Evolutionary conservation across 2,113 vertebrate genomes (phyloP).

Genomic region (Colius striatus): DNA sequence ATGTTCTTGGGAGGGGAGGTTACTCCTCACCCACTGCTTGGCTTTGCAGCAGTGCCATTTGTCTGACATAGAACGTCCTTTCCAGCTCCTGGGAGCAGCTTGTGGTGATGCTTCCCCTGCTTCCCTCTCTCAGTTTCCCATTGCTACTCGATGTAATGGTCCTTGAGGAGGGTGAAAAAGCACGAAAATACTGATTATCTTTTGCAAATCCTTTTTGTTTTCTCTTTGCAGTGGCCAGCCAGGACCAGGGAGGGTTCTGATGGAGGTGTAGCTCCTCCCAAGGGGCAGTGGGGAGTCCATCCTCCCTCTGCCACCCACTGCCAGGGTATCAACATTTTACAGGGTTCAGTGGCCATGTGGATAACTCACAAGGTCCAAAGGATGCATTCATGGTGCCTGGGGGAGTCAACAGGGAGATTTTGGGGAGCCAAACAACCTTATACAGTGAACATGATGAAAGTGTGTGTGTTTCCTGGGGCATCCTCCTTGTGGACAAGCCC

Average conservation of each 20-base stretch:
- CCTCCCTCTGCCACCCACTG: not conserved
- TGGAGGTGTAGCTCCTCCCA: not conserved
- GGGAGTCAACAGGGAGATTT: not conserved
- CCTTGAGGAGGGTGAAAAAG: not conserved
- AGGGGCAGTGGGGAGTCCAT: not conserved
- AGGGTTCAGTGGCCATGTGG: not conserved
- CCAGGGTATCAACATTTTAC: not conserved
- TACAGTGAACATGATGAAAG: fast-evolving
- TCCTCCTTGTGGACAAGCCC: fast-evolving
- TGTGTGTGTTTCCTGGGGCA: fast-evolving
- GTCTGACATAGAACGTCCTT: not conserved
- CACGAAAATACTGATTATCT: not conserved
- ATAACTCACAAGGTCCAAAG: no score
- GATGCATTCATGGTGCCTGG: fast-evolving
- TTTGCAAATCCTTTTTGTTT: not conserved
- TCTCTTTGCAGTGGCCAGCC: not conserved
- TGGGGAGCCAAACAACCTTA: not conserved
- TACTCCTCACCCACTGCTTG: not conserved
- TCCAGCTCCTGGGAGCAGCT: not conserved
- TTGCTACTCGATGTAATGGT: not conserved
- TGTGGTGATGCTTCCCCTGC: not conserved
- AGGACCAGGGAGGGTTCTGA: not conserved
- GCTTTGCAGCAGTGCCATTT: not conserved
- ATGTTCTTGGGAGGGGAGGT: slow-evolving; percentile 6
- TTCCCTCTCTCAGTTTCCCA: not conserved